Evolutionary conservation across 2,113 vertebrate genomes (phyloP).

Genomic region (Oreochromis spilurus): DNA sequence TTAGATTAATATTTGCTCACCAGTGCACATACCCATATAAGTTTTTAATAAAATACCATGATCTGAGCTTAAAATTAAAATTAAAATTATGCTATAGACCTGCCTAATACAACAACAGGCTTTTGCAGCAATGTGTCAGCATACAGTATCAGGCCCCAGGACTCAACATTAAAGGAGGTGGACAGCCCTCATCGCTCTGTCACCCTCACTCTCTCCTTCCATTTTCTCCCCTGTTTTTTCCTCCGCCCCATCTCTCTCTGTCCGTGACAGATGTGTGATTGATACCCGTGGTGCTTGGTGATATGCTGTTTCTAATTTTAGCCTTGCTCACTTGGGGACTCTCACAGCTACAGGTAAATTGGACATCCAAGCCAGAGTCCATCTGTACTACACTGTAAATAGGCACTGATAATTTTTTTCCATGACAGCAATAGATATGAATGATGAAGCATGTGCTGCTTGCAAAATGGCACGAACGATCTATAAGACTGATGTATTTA

Average conservation of each 20-base stretch:
- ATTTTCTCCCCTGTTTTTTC: not conserved
- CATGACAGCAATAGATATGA: conserved; percentile 34
- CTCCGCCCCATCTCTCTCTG: not conserved
- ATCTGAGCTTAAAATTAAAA: not conserved
- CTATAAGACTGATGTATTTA: not conserved
- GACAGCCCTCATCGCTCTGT: not conserved
- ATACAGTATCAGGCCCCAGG: not conserved
- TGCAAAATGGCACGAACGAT: conserved; percentile 4
- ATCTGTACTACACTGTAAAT: conserved; percentile 57
- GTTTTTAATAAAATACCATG: not conserved
- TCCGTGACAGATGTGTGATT: conserved; percentile 62
- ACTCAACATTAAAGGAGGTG: not conserved
- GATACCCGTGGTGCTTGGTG: conserved; percentile 50
- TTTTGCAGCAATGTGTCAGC: not conserved
- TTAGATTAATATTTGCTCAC: not conserved
- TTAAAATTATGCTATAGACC: not conserved
- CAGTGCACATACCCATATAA: not conserved
- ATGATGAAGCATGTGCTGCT: conserved; percentile 35
- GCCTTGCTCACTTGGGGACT: conserved; percentile 36
- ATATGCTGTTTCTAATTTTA: conserved; percentile 69
- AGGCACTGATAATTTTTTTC: conserved; percentile 56
- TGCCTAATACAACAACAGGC: not conserved
- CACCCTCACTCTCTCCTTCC: not conserved
- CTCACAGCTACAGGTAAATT: conserved; percentile 64
- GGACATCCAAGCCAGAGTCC: conserved; percentile 52